Evolutionary conservation across 2,797 vertebrate genomes (phyloP).

Genomic region (Sebastes miniatus): DNA sequence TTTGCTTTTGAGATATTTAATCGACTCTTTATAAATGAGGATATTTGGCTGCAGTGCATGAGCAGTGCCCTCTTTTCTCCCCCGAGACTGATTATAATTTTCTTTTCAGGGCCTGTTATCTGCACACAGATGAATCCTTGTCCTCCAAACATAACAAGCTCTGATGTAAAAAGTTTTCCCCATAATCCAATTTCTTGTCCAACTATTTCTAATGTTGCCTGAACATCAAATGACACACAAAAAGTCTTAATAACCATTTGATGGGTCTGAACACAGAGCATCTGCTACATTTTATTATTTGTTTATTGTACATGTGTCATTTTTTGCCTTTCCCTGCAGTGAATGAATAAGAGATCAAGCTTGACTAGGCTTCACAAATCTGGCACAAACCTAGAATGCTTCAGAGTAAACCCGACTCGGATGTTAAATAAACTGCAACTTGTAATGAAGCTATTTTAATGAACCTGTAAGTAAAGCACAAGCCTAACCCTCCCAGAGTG

Average conservation of each 20-base stretch:
- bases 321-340: background rate
- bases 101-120: conserved; percentile 54
- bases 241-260: background rate
- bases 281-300: conserved; percentile 8
- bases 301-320: background rate
- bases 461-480: background rate
- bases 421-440: background rate
- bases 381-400: background rate
- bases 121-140: conserved; percentile 53
- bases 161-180: conserved; percentile 31
- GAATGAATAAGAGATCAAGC: background rate
- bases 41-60: conserved; percentile 47
- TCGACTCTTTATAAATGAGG: conserved; percentile 57
- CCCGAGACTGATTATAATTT: conserved; percentile 63
- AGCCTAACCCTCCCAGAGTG: background rate
- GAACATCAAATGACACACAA: conserved; percentile 15
- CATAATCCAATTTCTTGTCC: conserved; percentile 27
- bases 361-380: background rate
- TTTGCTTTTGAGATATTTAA: conserved; percentile 59
- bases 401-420: background rate
- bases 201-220: conserved; percentile 14
- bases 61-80: conserved; percentile 39
- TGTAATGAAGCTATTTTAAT: background rate
- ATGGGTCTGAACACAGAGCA: conserved; percentile 15
- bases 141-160: conserved; percentile 53